Evolutionary conservation across 2,888 invertebrate species (phyloP), one percentile per base, ranked within the genome.

Genomic region (Aphidoletes aphidimyza): DNA sequence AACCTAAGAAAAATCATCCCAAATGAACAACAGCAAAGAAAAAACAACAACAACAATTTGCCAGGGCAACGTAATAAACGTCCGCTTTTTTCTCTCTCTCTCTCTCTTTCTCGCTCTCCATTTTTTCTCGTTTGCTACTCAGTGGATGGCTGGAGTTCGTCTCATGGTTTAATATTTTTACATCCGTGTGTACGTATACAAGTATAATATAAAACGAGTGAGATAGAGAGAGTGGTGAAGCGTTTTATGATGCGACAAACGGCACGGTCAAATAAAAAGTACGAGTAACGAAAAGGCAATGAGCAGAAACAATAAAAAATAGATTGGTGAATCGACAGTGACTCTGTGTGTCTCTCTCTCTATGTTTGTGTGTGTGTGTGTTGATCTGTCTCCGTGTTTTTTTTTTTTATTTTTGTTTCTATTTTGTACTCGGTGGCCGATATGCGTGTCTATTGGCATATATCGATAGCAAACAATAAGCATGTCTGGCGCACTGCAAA

Each of bases 201-300:
- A 54, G 22, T 54, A 54, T 22, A 54, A 54, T 54, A 54, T 54
- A 22, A 54, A 54, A 11, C 6, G 42, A 42, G 42, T 9, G 42
- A 42, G 42, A 42, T 6, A 42, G 42, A 42, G 42, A 47, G 47
- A 54, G 54, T 54, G 54, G 5, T 54, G 54, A 54, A 14, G 22
- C 54, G 22, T 54, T 54, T 54, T 54, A 54, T 54, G 54, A 54
- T 54, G 54, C 54, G 54, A 54, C 54, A 54, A 54, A 54, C 22
- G 54, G 54, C 54, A 54, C 19, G 22, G 22, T 22, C n/a, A 54
- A 54, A 54, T 22, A 22, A 54, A 54, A 54, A 22, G 54, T 54
- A 14, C 54, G 22, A 22, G 22, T 22, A 47, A 47, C 47, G 54
- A 54, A 14, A 54, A 54, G 22, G 22, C 54, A 22, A 54, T 22